phyloP scores from a whole-genome alignment of 2,113 vertebrate genomes.

The Rhizomys pruinosus region DNA sequence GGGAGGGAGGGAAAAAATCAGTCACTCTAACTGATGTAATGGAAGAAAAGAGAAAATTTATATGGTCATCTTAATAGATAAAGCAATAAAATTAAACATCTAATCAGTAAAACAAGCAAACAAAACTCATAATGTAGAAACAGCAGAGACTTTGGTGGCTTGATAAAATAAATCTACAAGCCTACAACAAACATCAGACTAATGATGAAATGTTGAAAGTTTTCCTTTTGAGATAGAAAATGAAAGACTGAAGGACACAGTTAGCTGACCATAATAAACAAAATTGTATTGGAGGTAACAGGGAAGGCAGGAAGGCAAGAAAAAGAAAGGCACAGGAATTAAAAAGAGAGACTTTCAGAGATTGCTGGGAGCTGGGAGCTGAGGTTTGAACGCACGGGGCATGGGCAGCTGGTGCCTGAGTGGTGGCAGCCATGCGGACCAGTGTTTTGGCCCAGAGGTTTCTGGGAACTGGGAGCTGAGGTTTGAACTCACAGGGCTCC shows the following conservation, averaged over 20 bases:
- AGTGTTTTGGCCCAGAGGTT: too few species aligned
- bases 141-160: background rate
- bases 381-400: too few species aligned
- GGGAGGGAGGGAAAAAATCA: background rate
- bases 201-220: constrained; percentile 30
- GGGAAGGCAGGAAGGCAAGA: background rate
- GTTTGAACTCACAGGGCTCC: too few species aligned
- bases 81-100: constrained; percentile 38
- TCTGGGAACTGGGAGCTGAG: too few species aligned
- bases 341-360: background rate
- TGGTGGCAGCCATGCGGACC: too few species aligned
- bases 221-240: constrained; percentile 36
- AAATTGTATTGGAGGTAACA: background rate
- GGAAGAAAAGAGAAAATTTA: constrained; percentile 47
- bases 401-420: too few species aligned
- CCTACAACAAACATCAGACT: background rate
- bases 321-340: background rate
- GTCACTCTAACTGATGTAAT: background rate
- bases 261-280: background rate
- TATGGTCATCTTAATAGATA: constrained; percentile 34
- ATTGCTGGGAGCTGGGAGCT: too few species aligned
- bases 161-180: background rate
- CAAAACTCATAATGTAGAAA: constrained; percentile 15
- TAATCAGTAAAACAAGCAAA: constrained; percentile 27
- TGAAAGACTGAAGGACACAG: constrained; percentile 8